Conservation (phyloP, 2,888 invertebrate genomes). For the Salpingus planirostris region DNA sequence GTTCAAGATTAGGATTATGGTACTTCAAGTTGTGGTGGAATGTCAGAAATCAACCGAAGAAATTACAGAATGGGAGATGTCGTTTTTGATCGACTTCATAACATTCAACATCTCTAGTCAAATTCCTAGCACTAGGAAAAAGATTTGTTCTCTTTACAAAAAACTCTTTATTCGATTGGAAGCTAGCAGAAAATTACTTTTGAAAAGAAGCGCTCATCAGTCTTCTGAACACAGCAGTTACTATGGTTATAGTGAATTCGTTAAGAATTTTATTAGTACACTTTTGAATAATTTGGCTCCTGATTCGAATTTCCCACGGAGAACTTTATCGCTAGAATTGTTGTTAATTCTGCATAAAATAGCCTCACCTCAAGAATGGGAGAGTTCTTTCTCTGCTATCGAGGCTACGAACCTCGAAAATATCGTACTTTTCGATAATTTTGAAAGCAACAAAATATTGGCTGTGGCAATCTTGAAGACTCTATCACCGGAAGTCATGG, state of each 20-base stretch:
- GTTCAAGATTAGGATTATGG: too few species aligned
- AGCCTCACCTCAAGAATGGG: conserved; percentile 24
- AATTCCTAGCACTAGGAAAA: conserved; percentile 58
- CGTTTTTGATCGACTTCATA: conserved; percentile 53
- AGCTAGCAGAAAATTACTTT: conserved; percentile 38
- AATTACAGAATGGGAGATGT: conserved; percentile 53
- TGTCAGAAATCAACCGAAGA: conserved; percentile 64
- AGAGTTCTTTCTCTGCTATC: conserved; percentile 21
- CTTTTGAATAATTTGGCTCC: conserved; percentile 24
- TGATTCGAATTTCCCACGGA: conserved; percentile 30
- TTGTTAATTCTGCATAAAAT: conserved; percentile 21
- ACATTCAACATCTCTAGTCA: conserved; percentile 61
- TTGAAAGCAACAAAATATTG: conserved; percentile 65
- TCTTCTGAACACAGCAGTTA: conserved; percentile 8
- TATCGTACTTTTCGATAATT: conserved; percentile 54
- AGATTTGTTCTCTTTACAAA: conserved; percentile 57
- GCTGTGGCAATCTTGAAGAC: conserved; percentile 50
- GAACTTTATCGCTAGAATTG: conserved; percentile 29
- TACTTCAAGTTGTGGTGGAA: conserved; percentile 63
- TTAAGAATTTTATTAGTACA: conserved; percentile 17
- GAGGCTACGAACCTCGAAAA: conserved; percentile 29
- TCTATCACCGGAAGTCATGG: conserved; percentile 31
- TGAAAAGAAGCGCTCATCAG: conserved; percentile 13
- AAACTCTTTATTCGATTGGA: conserved; percentile 55
- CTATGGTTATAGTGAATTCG: conserved; percentile 20